Conservation (phyloP, 2,113 vertebrate genomes). For the Prunella fulvescens region DNA sequence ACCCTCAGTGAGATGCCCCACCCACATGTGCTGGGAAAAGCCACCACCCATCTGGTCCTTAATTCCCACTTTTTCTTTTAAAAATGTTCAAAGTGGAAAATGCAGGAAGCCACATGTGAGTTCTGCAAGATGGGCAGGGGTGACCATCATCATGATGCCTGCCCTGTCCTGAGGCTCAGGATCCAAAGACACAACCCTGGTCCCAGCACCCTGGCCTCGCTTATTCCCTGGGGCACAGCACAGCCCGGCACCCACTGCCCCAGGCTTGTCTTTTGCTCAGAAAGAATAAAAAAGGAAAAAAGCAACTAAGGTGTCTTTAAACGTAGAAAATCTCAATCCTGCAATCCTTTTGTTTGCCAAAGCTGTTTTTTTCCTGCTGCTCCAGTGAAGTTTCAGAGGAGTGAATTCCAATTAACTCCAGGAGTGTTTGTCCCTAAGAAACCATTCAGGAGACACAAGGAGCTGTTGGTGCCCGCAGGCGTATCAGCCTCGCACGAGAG, state of each 20-base stretch:
- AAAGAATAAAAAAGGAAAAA: not conserved
- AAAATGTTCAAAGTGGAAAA: not conserved
- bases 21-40: fast-evolving
- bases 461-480: not conserved
- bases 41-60: not conserved
- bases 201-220: not conserved
- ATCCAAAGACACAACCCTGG: not conserved
- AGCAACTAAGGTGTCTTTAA: not conserved
- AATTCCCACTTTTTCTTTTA: not conserved
- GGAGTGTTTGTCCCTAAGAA: slow-evolving; percentile 45
- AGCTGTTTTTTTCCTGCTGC: slow-evolving; percentile 32
- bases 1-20: not conserved
- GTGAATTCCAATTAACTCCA: slow-evolving; percentile 49
- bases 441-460: slow-evolving; percentile 8
- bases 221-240: not conserved
- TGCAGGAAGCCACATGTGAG: fast-evolving
- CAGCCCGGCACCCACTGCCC: not conserved
- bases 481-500: not conserved
- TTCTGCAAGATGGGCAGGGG: not conserved
- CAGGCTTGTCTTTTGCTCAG: not conserved
- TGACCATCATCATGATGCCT: not conserved
- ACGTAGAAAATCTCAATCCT: not conserved
- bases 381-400: slow-evolving; percentile 30
- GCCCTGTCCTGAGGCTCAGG: not conserved
- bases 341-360: not conserved